Evolutionary conservation across 1,140 invertebrate genomes (phyloP), one percentile per base, ranked within the genome.

Genomic region (Leptonema lineaticorne): DNA sequence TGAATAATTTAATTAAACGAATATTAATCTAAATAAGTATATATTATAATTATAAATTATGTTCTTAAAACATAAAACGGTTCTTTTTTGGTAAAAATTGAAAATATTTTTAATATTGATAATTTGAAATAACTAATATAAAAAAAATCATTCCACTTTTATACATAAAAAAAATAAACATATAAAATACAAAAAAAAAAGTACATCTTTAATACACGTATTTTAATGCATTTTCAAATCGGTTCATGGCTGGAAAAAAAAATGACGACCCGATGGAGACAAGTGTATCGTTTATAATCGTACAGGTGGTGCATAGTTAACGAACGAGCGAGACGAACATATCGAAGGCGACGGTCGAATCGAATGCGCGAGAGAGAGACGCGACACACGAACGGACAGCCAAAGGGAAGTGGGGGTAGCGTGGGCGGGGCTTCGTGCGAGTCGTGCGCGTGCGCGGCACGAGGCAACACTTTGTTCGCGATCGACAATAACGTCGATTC

Each of bases 391-490:
- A n/a, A n/a, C n/a, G 69, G 48, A 45, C 59, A 62, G 8, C 8
- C 62, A 14, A 50, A 26, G 45, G 33, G 33, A 56, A 26, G 7
- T 14, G 50, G 64, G 56, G 57, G 57, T 62, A 53, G 58, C 28
- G 20, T 68, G 62, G 69, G 69, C 65, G 69, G 33, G 46, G 65
- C 53, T n/a, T 28, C 22, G 56, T 59, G 66, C 65, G 69, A 67
- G 30, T 60, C 33, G 27, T 65, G 70, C 70, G 70, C 70, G 70
- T 71, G 70, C 67, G 56, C 45, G 70, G 67, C 70, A 71, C 70
- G 70, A 62, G 70, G 67, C 70, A 16, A 18, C 11, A 27, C 48
- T 7, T 37, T 11, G 48, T 22, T 27, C 48, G 48, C 48, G 48
- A 18, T 20, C 2, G 48, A 53, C 33, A 8, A 7, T n/a, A n/a